Evolutionary conservation across 1,140 invertebrate genomes (phyloP).

Genomic region (Sitobion miscanthi): DNA sequence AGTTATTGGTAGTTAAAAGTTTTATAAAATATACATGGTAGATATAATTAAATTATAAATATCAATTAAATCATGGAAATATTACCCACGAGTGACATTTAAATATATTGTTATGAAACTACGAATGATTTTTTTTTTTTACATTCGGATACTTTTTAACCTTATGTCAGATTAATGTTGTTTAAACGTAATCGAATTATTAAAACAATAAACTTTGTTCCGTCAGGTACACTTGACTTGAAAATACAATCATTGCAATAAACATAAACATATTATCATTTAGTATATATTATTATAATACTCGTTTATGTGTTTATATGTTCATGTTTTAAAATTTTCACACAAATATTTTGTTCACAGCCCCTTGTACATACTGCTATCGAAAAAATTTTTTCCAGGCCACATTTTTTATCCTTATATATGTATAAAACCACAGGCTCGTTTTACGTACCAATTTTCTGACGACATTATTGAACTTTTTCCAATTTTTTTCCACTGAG

Average conservation of each 20-base stretch:
- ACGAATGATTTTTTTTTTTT: not conserved
- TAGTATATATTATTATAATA: not conserved
- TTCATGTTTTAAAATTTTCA: not conserved
- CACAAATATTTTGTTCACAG: not conserved
- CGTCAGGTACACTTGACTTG: not conserved
- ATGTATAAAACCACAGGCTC: too few species aligned
- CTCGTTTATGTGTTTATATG: not conserved
- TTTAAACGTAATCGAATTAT: not conserved
- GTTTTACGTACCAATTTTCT: too few species aligned
- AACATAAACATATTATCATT: not conserved
- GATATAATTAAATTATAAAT: not conserved
- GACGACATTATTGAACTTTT: too few species aligned
- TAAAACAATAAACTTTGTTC: not conserved
- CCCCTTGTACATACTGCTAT: too few species aligned
- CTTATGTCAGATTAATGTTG: not conserved
- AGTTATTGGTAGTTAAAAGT: not conserved
- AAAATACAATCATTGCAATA: not conserved
- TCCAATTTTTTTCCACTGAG: too few species aligned
- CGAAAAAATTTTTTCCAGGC: too few species aligned
- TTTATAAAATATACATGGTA: not conserved
- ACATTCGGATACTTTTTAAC: not conserved
- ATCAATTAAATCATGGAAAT: not conserved
- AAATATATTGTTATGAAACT: not conserved
- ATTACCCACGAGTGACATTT: not conserved
- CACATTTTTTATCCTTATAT: not conserved